phyloP scores from a whole-genome alignment of 2,888 invertebrate species.

The Empis stercorea region DNA sequence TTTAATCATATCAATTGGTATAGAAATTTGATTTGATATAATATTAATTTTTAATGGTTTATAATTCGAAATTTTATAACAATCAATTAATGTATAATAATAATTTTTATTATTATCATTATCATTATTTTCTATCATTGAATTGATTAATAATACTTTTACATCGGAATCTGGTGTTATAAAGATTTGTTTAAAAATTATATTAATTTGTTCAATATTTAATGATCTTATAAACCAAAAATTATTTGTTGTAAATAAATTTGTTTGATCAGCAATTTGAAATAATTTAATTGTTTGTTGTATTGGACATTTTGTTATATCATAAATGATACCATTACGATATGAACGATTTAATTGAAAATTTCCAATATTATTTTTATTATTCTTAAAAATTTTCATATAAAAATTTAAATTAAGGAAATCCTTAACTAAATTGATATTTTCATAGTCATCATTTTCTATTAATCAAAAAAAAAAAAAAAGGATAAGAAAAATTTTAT shows the following conservation, averaged over 20 bases:
- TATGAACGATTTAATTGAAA: too few species aligned
- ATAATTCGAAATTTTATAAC: slow-evolving; percentile 26
- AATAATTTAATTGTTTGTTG: neutral
- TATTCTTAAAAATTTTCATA: too few species aligned
- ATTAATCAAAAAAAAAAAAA: too few species aligned
- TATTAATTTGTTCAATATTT: neutral
- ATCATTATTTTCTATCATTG: slow-evolving; percentile 19
- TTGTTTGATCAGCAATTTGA: slow-evolving; percentile 18
- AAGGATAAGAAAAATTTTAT: too few species aligned
- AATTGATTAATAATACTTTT: slow-evolving; percentile 20
- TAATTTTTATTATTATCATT: slow-evolving; percentile 11
- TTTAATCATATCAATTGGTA: slow-evolving; percentile 13
- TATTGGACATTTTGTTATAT: neutral
- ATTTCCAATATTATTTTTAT: too few species aligned
- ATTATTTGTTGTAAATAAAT: slow-evolving; percentile 29
- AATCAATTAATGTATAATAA: slow-evolving; percentile 18
- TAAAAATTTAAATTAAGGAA: too few species aligned
- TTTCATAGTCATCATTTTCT: too few species aligned
- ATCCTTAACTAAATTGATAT: too few species aligned
- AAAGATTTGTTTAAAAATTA: slow-evolving; percentile 1
- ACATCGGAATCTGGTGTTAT: slow-evolving; percentile 18
- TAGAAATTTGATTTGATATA: slow-evolving; percentile 14
- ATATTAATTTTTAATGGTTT: slow-evolving; percentile 18
- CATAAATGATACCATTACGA: too few species aligned
- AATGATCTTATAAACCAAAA: slow-evolving; percentile 25